A percentile compares a stretch with the other conserved stretches of the same genome.
phyloP scores from a whole-genome alignment of 2,797 vertebrate genomes.

The Adrianichthys oophorus region DNA sequence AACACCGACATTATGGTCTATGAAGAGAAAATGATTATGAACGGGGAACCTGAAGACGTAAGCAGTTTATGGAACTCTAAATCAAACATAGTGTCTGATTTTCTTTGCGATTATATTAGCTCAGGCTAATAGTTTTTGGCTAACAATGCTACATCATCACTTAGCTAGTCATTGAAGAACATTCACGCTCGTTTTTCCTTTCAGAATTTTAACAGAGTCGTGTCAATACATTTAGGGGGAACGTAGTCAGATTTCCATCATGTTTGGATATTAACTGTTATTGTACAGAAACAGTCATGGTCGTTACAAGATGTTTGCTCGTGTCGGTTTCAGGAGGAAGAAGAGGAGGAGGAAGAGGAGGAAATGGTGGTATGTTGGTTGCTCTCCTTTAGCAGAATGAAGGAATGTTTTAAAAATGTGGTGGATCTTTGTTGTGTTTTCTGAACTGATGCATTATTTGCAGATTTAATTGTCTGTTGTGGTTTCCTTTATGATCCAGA shows the following conservation, averaged over 20 bases:
- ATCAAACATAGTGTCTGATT: fast-evolving
- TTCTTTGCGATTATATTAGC: not conserved
- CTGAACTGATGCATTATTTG: too few relatives aligned
- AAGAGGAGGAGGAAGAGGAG: slow-evolving; percentile 75
- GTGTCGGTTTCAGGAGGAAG: slow-evolving; percentile 59
- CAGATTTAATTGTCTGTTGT: too few relatives aligned
- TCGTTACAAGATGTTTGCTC: not conserved
- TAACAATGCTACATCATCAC: slow-evolving; percentile 9
- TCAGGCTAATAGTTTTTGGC: slow-evolving; percentile 18
- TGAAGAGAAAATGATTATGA: slow-evolving; percentile 77
- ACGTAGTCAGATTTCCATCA: not conserved
- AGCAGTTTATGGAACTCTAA: not conserved
- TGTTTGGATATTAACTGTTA: not conserved
- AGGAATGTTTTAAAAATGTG: not conserved
- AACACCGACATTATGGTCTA: slow-evolving; percentile 67
- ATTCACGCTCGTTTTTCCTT: not conserved
- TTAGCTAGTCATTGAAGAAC: slow-evolving; percentile 36
- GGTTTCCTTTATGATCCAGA: too few relatives aligned
- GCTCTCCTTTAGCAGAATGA: not conserved
- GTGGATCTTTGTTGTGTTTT: too few relatives aligned
- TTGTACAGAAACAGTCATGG: not conserved
- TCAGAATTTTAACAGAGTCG: not conserved
- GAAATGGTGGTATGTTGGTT: slow-evolving; percentile 77
- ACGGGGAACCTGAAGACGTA: slow-evolving; percentile 78
- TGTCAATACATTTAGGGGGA: not conserved